phyloP scores from a whole-genome alignment of 2,888 invertebrate genomes.

The Eilema sororculum region DNA sequence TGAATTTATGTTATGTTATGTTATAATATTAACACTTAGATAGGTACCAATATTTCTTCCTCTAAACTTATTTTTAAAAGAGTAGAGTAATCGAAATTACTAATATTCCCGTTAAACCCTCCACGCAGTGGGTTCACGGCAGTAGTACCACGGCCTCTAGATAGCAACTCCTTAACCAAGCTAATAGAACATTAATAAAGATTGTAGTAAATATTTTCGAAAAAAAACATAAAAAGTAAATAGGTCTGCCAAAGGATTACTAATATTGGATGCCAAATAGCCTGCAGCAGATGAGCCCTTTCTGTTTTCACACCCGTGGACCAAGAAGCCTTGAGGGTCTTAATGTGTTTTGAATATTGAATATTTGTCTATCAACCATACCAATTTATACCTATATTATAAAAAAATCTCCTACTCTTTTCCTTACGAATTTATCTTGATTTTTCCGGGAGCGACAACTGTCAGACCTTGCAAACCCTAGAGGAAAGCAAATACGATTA shows the following conservation, averaged over 20 bases:
- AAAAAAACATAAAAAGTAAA: neutral
- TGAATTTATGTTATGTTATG: too few relatives aligned
- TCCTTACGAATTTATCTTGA: neutral
- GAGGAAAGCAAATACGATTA: too few relatives aligned
- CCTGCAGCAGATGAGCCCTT: neutral
- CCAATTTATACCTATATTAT: neutral
- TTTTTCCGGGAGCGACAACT: neutral
- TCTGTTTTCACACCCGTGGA: neutral
- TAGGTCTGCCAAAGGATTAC: neutral
- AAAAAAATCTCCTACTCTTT: neutral
- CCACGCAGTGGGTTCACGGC: too few relatives aligned
- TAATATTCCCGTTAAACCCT: too few relatives aligned
- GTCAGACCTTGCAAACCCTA: too few relatives aligned
- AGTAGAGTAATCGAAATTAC: too few relatives aligned
- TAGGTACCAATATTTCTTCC: too few relatives aligned
- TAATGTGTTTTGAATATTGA: neutral
- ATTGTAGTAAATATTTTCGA: neutral
- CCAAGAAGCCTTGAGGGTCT: neutral
- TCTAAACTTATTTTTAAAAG: too few relatives aligned
- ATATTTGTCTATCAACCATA: neutral
- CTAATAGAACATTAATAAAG: neutral
- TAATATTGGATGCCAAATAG: neutral
- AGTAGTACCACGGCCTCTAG: too few relatives aligned
- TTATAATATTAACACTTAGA: too few relatives aligned
- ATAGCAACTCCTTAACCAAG: too few relatives aligned